These are phyloP conservation scores for Lithophane semibrunnea DNA, from an alignment of 2,888 invertebrate genomes.

Conservation along the genomic window DNA sequence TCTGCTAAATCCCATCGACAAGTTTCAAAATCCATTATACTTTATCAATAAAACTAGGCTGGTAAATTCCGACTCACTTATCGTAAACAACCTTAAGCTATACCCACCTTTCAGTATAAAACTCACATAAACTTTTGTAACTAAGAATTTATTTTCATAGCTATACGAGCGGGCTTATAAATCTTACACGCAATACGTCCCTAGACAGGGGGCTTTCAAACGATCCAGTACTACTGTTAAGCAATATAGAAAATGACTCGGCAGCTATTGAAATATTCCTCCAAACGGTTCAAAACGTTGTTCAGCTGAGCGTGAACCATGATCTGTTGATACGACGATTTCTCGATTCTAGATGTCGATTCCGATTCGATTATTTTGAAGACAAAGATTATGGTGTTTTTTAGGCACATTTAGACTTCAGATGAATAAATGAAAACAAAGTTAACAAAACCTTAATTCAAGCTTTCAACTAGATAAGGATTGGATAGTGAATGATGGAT, in stretches of 20 bases:
- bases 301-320: conserved; percentile 36
- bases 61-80: conserved; percentile 33
- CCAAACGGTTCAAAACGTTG: conserved; percentile 55
- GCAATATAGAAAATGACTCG: conserved; percentile 64
- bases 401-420: not conserved
- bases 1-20: not conserved
- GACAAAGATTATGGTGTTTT: conserved; percentile 24
- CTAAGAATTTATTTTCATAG: conserved; percentile 58
- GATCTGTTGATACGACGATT: conserved; percentile 49
- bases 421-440: not conserved
- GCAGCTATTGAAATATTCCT: conserved; percentile 61
- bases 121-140: conserved; percentile 43
- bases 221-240: conserved; percentile 51
- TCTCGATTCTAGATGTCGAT: conserved; percentile 41
- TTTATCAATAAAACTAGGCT: conserved; percentile 10
- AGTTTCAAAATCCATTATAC: conserved; percentile 4
- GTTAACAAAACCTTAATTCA: not conserved
- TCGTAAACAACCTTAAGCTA: conserved; percentile 31
- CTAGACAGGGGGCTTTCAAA: conserved; percentile 57
- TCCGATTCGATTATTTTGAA: conserved; percentile 36
- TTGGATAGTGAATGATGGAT: not conserved
- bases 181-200: conserved; percentile 57
- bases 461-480: not conserved
- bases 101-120: conserved; percentile 39
- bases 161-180: conserved; percentile 48